These are phyloP conservation scores for Siniperca knerii DNA, from an alignment of 2,113 vertebrate genomes.

Conservation along the genomic window DNA sequence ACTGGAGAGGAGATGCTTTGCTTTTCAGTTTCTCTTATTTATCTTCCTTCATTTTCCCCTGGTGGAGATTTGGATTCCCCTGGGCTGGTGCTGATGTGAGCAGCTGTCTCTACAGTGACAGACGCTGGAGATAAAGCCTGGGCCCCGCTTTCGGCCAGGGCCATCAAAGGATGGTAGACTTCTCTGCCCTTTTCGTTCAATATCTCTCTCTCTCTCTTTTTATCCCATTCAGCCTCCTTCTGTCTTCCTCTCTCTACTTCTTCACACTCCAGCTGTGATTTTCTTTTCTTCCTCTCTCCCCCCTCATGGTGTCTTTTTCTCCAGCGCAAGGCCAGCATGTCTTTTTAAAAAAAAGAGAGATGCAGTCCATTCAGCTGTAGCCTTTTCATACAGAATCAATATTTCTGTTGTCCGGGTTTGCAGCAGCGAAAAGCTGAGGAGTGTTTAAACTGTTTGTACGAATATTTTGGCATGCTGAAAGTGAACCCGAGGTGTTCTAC, in stretches of 20 bases:
- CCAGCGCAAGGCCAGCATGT: constrained; percentile 12
- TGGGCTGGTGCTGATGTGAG: constrained; percentile 80
- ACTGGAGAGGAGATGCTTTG: constrained; percentile 46
- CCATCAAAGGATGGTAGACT: constrained; percentile 74
- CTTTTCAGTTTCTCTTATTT: constrained; percentile 59
- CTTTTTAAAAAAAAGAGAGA: not conserved
- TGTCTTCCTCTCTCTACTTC: constrained; percentile 26
- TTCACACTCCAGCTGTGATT: constrained; percentile 52
- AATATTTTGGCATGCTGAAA: constrained; percentile 18
- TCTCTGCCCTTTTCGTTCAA: constrained; percentile 61
- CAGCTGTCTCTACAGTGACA: constrained; percentile 83
- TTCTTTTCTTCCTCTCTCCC: constrained; percentile 22
- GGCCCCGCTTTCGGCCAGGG: constrained; percentile 53
- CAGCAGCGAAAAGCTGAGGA: not conserved
- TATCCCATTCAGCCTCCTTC: constrained; percentile 35
- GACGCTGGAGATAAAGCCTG: constrained; percentile 76
- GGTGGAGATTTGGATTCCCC: constrained; percentile 64
- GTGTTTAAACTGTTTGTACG: not conserved
- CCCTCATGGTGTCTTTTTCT: constrained; percentile 24
- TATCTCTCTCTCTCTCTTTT: not conserved
- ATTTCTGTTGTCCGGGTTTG: constrained; percentile 34
- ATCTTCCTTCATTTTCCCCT: constrained; percentile 23
- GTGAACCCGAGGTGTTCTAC: constrained; percentile 25
- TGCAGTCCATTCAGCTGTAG: constrained; percentile 49
- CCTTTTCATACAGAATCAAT: constrained; percentile 63